These are phyloP conservation scores for Diplolepis rosae DNA, from an alignment of 2,888 invertebrate genomes.

Conservation along the genomic window DNA sequence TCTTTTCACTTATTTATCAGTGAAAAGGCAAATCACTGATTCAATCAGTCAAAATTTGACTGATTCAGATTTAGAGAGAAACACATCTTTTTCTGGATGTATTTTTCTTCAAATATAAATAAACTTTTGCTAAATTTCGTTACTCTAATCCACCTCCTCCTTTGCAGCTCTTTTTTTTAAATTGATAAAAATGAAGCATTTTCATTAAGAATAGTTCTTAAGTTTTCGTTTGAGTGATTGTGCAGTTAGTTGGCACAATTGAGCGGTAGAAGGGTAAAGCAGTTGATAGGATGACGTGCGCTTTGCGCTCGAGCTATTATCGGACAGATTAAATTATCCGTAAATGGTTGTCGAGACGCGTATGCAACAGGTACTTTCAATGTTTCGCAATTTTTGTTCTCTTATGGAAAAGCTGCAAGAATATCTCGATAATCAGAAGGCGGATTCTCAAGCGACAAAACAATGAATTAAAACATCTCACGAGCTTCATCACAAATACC, in stretches of 20 bases:
- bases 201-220: background rate
- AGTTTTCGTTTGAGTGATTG: constrained; percentile 7
- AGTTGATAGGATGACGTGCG: constrained; percentile 25
- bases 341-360: constrained; percentile 40
- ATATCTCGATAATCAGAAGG: constrained; percentile 19
- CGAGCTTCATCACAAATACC: constrained; percentile 15
- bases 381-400: constrained; percentile 63
- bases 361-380: constrained; percentile 65
- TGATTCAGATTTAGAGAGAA: too few relatives aligned
- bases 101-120: too few relatives aligned
- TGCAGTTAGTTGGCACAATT: constrained; percentile 14
- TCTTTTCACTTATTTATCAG: too few relatives aligned
- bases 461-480: constrained; percentile 63
- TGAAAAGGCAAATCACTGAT: too few relatives aligned
- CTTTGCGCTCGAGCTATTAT: constrained; percentile 44
- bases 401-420: constrained; percentile 46
- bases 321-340: constrained; percentile 56
- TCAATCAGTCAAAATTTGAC: too few relatives aligned
- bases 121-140: too few relatives aligned
- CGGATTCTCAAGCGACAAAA: constrained; percentile 39
- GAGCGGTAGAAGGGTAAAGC: constrained; percentile 13
- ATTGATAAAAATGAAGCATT: too few relatives aligned
- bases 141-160: too few relatives aligned
- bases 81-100: too few relatives aligned
- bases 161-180: constrained; percentile 20